phyloP scores from a whole-genome alignment of 2,113 vertebrate genomes.

The Phrynocephalus versicolor region DNA sequence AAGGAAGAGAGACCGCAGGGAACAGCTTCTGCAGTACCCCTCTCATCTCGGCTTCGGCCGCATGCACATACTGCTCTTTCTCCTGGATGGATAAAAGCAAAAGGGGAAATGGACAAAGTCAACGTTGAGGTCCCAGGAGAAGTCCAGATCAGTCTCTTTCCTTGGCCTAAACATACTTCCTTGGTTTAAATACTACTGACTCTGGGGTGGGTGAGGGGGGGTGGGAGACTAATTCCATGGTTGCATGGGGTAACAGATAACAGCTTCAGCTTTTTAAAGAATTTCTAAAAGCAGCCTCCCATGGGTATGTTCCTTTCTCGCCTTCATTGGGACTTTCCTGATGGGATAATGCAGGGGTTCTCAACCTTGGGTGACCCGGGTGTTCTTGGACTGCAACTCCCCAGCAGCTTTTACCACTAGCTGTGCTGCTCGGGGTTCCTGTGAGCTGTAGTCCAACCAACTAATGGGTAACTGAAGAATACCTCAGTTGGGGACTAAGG shows the following conservation, averaged over 20 bases:
- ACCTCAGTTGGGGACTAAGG: too few species aligned
- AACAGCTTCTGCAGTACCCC: conserved; percentile 88
- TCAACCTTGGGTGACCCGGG: not conserved
- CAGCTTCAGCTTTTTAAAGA: conserved; percentile 8
- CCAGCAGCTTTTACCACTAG: too few species aligned
- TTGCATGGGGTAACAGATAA: not conserved
- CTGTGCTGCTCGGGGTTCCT: too few species aligned
- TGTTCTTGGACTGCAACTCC: not conserved
- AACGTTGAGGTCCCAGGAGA: not conserved
- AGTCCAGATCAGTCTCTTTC: not conserved
- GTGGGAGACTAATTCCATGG: too few species aligned
- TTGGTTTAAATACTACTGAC: conserved; percentile 21
- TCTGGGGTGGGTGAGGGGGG: conserved; percentile 42
- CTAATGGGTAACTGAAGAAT: too few species aligned
- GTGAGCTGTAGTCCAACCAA: too few species aligned
- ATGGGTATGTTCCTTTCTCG: not conserved
- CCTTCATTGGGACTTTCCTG: not conserved
- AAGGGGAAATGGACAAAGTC: conserved; percentile 4
- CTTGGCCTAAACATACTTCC: conserved; percentile 2
- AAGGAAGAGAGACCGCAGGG: conserved; percentile 86
- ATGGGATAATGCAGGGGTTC: not conserved
- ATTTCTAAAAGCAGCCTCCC: not conserved
- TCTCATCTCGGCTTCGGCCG: conserved; percentile 83
- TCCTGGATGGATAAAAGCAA: conserved; percentile 79
- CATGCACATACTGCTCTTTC: conserved; percentile 80